A percentile compares a stretch with the other conserved stretches of the same genome.
Conservation (phyloP, 2,888 invertebrate genomes). For the Hirtodrosophila cameraria region DNA sequence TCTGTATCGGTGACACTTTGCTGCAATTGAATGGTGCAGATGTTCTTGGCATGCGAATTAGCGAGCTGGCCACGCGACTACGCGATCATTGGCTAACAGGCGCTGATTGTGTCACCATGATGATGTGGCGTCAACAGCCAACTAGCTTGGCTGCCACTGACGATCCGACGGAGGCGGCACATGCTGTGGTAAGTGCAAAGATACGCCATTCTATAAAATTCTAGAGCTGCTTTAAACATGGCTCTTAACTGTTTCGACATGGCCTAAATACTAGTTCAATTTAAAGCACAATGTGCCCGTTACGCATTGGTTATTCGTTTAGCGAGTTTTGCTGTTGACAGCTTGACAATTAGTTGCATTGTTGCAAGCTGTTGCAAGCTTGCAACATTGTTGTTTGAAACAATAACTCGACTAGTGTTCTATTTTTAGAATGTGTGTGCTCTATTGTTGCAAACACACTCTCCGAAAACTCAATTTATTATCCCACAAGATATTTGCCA, state of each 20-base stretch:
- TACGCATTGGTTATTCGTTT: constrained; percentile 51
- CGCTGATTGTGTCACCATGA: constrained; percentile 76
- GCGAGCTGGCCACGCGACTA: constrained; percentile 81
- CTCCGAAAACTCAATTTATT: too few relatives aligned
- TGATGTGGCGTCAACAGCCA: constrained; percentile 82
- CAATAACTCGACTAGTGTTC: background rate
- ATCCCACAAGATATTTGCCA: too few relatives aligned
- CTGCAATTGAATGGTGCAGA: constrained; percentile 85
- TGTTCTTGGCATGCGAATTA: constrained; percentile 82
- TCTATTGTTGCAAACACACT: background rate
- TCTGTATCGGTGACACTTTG: constrained; percentile 89
- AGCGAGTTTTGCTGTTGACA: constrained; percentile 19
- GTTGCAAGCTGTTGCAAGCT: background rate
- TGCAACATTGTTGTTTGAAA: background rate
- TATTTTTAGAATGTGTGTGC: background rate
- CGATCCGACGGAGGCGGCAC: constrained; percentile 61
- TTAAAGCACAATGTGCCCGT: constrained; percentile 28
- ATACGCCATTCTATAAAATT: background rate
- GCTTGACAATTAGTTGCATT: constrained; percentile 31
- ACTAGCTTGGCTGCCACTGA: constrained; percentile 16
- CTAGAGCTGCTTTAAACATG: background rate
- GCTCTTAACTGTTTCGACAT: constrained; percentile 12
- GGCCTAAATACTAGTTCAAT: constrained; percentile 46
- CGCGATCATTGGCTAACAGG: constrained; percentile 82
- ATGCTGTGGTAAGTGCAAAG: constrained; percentile 60